Percentiles rank a stretch among this genome's conserved stretches.
These are phyloP conservation scores for Drosophila nasuta DNA, from an alignment of 1,140 invertebrate species.

Conservation along the genomic window DNA sequence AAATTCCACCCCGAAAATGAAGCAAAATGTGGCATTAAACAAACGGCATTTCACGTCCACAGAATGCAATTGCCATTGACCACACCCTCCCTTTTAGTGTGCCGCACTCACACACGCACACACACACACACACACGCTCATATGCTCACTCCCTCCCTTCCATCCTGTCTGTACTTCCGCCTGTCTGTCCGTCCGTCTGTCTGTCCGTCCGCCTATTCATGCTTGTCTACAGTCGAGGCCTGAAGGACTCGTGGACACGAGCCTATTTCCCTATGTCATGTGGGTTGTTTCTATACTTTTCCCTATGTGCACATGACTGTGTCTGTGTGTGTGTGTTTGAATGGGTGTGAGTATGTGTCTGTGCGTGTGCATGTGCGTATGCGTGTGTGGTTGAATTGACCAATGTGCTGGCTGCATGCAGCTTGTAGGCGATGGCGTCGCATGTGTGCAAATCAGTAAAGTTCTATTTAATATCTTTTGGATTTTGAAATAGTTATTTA, in stretches of 20 bases:
- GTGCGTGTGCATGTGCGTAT: constrained; percentile 32
- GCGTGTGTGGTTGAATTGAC: constrained; percentile 48
- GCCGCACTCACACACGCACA: neutral
- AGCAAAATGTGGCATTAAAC: neutral
- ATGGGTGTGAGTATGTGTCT: constrained; percentile 30
- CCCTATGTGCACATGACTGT: neutral
- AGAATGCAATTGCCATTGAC: constrained; percentile 48
- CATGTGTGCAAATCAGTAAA: neutral
- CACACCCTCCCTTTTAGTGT: constrained; percentile 46
- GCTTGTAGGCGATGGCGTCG: constrained; percentile 51
- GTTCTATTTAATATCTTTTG: too few species aligned
- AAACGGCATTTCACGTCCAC: neutral
- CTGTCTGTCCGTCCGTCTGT: constrained; percentile 7
- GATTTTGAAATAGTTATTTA: too few species aligned
- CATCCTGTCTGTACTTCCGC: neutral
- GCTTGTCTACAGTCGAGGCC: neutral
- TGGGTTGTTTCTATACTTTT: constrained; percentile 36
- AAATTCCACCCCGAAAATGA: constrained; percentile 49
- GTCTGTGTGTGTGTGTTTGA: constrained; percentile 14
- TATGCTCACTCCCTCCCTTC: constrained; percentile 20
- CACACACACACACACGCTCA: neutral
- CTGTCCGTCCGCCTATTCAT: constrained; percentile 3
- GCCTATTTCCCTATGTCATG: constrained; percentile 40
- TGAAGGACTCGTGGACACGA: constrained; percentile 30
- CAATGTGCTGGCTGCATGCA: constrained; percentile 66